Evolutionary conservation across 2,888 invertebrate species (phyloP), one percentile per base, ranked within the genome.

Genomic region (Sipunculus nudus): DNA sequence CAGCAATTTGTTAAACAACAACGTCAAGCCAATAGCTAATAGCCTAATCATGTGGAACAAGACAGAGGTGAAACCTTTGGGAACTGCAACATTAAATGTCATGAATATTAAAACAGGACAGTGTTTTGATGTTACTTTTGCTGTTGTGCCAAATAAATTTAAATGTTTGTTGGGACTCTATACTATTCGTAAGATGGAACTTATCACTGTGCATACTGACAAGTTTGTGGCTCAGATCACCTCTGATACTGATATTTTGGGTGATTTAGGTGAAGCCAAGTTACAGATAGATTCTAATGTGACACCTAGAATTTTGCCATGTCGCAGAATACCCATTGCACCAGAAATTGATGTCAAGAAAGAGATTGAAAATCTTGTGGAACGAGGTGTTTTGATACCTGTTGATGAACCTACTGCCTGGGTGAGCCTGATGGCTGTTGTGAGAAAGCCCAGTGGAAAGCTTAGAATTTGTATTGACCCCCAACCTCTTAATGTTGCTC

Each of bases 391-490:
- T 13, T 10, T 57, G 4, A 39, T 38, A 13, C 25, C n/a, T 58
- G 39, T 54, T 21, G 57, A 56, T 19, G 49, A 21, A 16, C 53
- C 48, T 35, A 35, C 35, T 35, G 35, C 8, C 35, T 35, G 35
- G 35, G 8, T 31, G 8, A 50, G 26, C 53, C 55, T 49, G 23
- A 60, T 60, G 57, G 39, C 47, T 10, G 60, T 39, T 19, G 47
- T 25, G n/a, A 19, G 5, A 29, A 59, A 60, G 49, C 31, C 25
- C n/a, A 49, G 35, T 23, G 40, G 47, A 3, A 26, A 28, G 4
- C 47, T 60, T 23, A 39, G 57, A 19, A 48, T 57, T 4, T 59
- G 59, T 26, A 41, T 59, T 21, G 54, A 59, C 29, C 59, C 56
- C 21, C 48, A 39, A 39, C 35, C 57, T 5, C 41, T 60, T 8